A percentile compares a stretch with the other conserved stretches of the same genome.
Evolutionary conservation across 2,113 vertebrate genomes (phyloP).

Genomic region (Eurystomus gularis): DNA sequence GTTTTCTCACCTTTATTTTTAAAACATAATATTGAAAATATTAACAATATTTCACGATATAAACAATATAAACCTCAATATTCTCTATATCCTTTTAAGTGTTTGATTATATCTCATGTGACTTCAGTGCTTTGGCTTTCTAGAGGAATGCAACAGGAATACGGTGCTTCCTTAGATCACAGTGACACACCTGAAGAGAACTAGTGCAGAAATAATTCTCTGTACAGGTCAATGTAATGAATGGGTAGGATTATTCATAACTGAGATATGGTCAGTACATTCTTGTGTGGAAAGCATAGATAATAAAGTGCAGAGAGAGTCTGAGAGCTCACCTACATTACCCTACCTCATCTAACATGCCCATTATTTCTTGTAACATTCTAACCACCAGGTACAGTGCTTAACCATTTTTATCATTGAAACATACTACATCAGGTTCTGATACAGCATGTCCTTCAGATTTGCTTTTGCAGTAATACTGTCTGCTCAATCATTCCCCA

Average conservation of each 20-base stretch:
- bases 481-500: not conserved
- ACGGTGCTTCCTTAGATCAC: not conserved
- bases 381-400: not conserved
- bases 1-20: not conserved
- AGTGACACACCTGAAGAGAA: not conserved
- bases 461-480: not conserved
- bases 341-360: accelerated
- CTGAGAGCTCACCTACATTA: not conserved
- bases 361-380: not conserved
- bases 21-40: no score
- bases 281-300: not conserved
- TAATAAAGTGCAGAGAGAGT: not conserved
- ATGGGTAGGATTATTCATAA: not conserved
- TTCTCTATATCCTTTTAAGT: not conserved
- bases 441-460: not conserved
- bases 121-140: not conserved
- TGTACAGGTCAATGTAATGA: not conserved
- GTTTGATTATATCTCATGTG: not conserved
- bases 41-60: not conserved
- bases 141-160: not conserved
- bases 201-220: not conserved
- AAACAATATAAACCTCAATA: not conserved
- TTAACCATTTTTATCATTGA: not conserved
- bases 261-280: not conserved
- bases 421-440: not conserved